Evolutionary conservation across 2,888 invertebrate species (phyloP).

Genomic region (Pseudococcus viburni): DNA sequence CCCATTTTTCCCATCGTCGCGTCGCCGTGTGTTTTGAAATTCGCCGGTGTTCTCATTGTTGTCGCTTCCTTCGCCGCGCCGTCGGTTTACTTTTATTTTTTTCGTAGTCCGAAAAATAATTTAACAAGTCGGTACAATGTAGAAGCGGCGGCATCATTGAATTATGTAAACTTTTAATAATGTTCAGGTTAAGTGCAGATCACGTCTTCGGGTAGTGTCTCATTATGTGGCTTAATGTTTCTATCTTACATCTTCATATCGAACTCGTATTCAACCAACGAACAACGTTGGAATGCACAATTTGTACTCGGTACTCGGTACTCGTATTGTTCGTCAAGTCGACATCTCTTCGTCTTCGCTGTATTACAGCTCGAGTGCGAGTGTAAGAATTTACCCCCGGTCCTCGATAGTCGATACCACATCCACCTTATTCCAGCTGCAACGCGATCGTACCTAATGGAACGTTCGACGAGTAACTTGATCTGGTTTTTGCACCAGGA

Average conservation of each 20-base stretch:
- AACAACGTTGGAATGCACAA: slow-evolving; percentile 58
- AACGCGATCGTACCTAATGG: background rate
- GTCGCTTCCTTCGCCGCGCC: background rate
- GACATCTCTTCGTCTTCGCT: background rate
- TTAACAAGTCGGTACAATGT: slow-evolving; percentile 63
- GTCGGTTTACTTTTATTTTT: background rate
- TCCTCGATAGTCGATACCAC: background rate
- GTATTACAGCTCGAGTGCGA: background rate
- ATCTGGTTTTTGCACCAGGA: background rate
- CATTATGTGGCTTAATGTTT: slow-evolving; percentile 63
- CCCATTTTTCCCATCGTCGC: background rate
- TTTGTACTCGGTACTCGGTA: slow-evolving; percentile 24
- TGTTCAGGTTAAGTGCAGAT: slow-evolving; percentile 61
- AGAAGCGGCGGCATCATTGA: slow-evolving; percentile 56
- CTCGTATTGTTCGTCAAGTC: slow-evolving; percentile 32
- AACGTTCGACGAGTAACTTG: slow-evolving; percentile 10
- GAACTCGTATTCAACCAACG: slow-evolving; percentile 55
- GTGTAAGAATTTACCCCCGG: slow-evolving; percentile 33
- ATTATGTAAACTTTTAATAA: slow-evolving; percentile 60
- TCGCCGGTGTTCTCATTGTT: background rate
- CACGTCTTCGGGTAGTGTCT: slow-evolving; percentile 63
- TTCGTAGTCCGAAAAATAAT: background rate
- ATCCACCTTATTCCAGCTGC: background rate
- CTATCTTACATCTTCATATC: slow-evolving; percentile 61
- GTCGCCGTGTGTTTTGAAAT: background rate